Conservation (phyloP, 2,888 invertebrate genomes). For the Isoperla grammatica region DNA sequence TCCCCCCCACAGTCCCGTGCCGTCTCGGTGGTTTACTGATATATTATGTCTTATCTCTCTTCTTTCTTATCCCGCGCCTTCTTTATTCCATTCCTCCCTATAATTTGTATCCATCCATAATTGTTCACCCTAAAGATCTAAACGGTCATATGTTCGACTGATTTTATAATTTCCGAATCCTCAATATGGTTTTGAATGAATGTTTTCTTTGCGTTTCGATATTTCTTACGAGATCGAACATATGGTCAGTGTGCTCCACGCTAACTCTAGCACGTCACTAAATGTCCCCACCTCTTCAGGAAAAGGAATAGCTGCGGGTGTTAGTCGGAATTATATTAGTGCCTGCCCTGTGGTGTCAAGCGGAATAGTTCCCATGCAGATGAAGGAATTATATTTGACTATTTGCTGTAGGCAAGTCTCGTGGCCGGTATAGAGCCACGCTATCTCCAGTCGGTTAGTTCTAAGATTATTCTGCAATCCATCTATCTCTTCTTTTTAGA, state of each 20-base stretch:
- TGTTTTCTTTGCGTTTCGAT: background rate
- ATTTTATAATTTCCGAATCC: background rate
- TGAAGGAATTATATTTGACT: background rate
- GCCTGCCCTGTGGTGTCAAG: too few species aligned
- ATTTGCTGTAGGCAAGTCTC: constrained; percentile 10
- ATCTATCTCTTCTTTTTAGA: constrained; percentile 9
- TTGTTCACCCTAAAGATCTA: constrained; percentile 6
- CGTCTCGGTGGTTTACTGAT: too few species aligned
- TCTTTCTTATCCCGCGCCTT: background rate
- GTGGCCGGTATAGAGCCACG: background rate
- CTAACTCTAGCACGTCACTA: too few species aligned
- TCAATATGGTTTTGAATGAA: background rate
- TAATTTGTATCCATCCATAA: constrained; percentile 21
- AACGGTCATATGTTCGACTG: background rate
- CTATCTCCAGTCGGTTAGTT: background rate
- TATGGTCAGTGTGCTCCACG: too few species aligned
- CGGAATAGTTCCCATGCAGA: too few species aligned
- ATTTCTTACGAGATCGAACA: background rate
- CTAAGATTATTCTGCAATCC: background rate
- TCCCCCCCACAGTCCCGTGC: too few species aligned
- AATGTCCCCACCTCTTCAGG: constrained; percentile 10
- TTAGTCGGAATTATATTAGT: too few species aligned
- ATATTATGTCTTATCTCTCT: background rate
- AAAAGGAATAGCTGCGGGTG: too few species aligned
- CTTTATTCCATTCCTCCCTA: constrained; percentile 1